Evolutionary conservation across 2,888 invertebrate species (phyloP).

Genomic region (Marronus borbonicus): DNA sequence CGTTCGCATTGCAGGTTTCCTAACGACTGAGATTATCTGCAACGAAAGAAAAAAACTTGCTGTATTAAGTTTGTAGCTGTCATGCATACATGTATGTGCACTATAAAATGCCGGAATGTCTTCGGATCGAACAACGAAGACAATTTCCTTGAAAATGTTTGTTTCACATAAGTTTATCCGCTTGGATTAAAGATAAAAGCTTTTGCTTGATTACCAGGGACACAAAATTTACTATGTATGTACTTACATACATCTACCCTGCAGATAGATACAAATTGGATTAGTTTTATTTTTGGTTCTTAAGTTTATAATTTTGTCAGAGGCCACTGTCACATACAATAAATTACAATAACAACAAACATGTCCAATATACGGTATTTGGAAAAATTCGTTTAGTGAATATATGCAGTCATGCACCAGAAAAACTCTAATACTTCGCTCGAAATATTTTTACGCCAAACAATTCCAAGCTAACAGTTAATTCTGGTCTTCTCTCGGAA

Average conservation of each 20-base stretch:
- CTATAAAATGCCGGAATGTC: not conserved
- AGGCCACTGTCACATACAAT: too few relatives aligned
- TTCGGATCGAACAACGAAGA: not conserved
- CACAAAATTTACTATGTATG: not conserved
- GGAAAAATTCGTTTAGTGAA: too few relatives aligned
- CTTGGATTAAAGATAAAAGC: not conserved
- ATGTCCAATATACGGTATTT: too few relatives aligned
- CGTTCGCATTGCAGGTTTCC: slow-evolving; percentile 92
- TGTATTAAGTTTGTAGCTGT: not conserved
- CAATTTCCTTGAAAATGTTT: not conserved
- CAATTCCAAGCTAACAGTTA: too few relatives aligned
- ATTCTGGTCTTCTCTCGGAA: too few relatives aligned
- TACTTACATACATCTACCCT: not conserved
- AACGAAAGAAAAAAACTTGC: slow-evolving; percentile 54
- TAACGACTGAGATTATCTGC: slow-evolving; percentile 77
- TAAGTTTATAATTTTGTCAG: too few relatives aligned
- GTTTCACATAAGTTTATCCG: not conserved
- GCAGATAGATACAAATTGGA: not conserved
- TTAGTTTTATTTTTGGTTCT: not conserved
- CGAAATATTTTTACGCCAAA: too few relatives aligned
- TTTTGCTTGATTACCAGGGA: not conserved
- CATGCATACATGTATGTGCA: not conserved
- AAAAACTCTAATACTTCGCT: too few relatives aligned
- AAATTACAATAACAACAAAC: too few relatives aligned
- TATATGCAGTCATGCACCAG: too few relatives aligned